These are phyloP conservation scores for Callopanchax toddi DNA, from an alignment of 2,113 vertebrate genomes.

Conservation along the genomic window DNA sequence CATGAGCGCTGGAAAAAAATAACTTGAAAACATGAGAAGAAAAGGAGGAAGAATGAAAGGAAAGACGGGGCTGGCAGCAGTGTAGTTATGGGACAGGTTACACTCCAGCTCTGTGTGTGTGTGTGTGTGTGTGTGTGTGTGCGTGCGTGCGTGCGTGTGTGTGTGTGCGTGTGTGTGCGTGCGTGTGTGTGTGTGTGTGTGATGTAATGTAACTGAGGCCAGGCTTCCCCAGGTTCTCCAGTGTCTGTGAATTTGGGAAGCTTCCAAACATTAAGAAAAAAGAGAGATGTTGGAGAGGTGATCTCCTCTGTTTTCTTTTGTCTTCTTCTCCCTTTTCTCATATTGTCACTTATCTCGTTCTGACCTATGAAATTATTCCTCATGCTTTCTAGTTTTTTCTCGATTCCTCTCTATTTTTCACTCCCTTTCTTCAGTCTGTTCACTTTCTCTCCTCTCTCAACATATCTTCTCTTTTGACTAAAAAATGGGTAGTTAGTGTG, in stretches of 20 bases:
- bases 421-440: background rate
- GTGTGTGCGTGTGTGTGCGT: conserved; percentile 40
- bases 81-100: conserved; percentile 65
- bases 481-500: no score
- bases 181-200: conserved; percentile 40
- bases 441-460: no score
- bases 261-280: conserved; percentile 29
- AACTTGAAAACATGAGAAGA: conserved; percentile 66
- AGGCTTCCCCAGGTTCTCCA: conserved; percentile 57
- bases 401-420: conserved; percentile 1
- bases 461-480: no score
- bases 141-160: conserved; percentile 30
- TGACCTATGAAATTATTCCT: background rate
- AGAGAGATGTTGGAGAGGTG: conserved; percentile 1
- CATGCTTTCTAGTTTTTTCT: background rate
- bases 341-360: background rate
- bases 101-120: conserved; percentile 28
- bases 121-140: conserved; percentile 43
- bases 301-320: conserved; percentile 4
- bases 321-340: background rate
- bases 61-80: conserved; percentile 71
- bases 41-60: conserved; percentile 63
- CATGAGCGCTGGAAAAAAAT: conserved; percentile 67
- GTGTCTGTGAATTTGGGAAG: conserved; percentile 51
- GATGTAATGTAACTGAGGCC: conserved; percentile 58